Percentiles rank a stretch among this genome's conserved stretches.
phyloP scores from a whole-genome alignment of 1,140 invertebrate genomes.

The Calliopsis andreniformis region DNA sequence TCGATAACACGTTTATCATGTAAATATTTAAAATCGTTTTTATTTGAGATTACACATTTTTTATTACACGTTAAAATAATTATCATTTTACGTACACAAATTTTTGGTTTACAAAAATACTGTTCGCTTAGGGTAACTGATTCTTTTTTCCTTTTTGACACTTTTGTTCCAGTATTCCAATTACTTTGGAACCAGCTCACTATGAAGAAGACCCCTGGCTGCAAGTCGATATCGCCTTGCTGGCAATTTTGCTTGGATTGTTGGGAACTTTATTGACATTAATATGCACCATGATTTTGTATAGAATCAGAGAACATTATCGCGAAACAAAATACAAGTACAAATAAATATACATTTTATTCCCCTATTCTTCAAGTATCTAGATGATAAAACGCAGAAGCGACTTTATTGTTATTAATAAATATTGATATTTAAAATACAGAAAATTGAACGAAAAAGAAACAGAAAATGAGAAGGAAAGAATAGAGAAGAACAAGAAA shows the following conservation, averaged over 20 bases:
- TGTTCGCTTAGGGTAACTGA: no score
- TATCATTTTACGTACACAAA: background rate
- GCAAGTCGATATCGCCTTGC: slow-evolving; percentile 64
- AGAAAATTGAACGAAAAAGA: slow-evolving; percentile 17
- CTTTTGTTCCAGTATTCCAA: slow-evolving; percentile 61
- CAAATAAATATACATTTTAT: background rate
- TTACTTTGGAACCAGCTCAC: slow-evolving; percentile 58
- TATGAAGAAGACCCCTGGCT: slow-evolving; percentile 63
- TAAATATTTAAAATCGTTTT: no score
- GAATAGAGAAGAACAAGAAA: no score
- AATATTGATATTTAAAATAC: background rate
- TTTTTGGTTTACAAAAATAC: no score
- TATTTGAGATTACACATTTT: no score
- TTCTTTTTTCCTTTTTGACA: no score
- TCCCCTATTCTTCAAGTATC: background rate
- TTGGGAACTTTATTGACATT: slow-evolving; percentile 52
- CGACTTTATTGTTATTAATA: no score
- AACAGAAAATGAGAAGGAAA: background rate
- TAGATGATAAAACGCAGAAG: no score
- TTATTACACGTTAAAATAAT: no score
- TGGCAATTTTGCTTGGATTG: slow-evolving; percentile 60
- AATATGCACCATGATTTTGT: slow-evolving; percentile 39
- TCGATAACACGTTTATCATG: no score
- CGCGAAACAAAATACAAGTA: slow-evolving; percentile 37
- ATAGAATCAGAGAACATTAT: slow-evolving; percentile 3